Evolutionary conservation across 2,888 invertebrate species (phyloP), one percentile per base, ranked within the genome.

Genomic region (Cataglyphis cursor): DNA sequence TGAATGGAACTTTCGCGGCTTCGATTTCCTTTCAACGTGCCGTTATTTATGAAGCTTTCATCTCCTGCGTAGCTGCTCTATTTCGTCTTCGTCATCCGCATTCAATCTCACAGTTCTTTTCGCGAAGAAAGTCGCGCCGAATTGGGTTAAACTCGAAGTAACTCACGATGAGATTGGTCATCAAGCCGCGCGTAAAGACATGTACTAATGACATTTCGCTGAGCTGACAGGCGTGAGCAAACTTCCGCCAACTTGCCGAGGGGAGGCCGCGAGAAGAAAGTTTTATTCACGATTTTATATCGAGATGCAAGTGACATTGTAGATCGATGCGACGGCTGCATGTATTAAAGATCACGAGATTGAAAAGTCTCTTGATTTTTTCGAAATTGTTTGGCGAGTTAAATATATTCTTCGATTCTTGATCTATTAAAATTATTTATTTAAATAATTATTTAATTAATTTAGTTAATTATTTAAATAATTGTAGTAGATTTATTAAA

Each of bases 91-190:
- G 15, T 64, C 48, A 24, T 51, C 9, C 18, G 4, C 9, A 0
- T 9, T 51, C 35, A 70, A 57, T 59, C 0, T 31, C 61, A 28
- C 12, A 28, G 21, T 82, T 10, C 15, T 73, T 31, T 65, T 18
- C 61, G 59, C 51, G 54, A 24, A 41, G 35, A 70, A 74, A 24
- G 68, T 38, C 48, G 28, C 73, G 44, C 54, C 15, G 72, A 68
- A 85, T 81, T 87, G 51, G 86, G 70, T 88, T 89, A 84, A 87
- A 83, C 82, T 87, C 35, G 54, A 15, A 6, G 10, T n/a, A 48
- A 48, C n/a, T 21, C 12, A 3, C 15, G 18, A 8, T 31, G 31
- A 75, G 21, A 64, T 35, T 61, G 75, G 80, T 82, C 85, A 82
- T 48, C 48, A 48, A 87, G 75, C 54, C 31, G 61, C 66, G 61